phyloP scores from a whole-genome alignment of 2,113 vertebrate species.

The Microcebus lehilahytsara region DNA sequence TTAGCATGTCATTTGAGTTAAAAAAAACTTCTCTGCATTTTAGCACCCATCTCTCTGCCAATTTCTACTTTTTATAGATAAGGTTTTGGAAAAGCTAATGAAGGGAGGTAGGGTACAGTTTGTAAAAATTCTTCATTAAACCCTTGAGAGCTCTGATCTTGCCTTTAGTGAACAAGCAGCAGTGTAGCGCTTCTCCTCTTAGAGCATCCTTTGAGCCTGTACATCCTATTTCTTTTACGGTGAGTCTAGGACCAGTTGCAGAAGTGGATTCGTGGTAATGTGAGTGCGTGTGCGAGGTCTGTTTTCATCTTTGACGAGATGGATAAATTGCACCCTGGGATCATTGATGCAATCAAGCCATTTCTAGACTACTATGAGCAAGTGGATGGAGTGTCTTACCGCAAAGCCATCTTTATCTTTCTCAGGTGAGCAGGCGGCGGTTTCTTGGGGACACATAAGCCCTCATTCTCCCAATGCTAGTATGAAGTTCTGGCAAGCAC shows the following conservation, averaged over 20 bases:
- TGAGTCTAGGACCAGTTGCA: conserved; percentile 89
- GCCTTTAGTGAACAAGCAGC: fast-evolving
- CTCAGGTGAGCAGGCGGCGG: conserved; percentile 88
- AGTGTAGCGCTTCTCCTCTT: fast-evolving
- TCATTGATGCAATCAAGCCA: conserved; percentile 95
- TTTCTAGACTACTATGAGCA: conserved; percentile 93
- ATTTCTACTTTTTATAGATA: not conserved
- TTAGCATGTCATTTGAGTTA: not conserved
- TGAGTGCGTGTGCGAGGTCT: conserved; percentile 88
- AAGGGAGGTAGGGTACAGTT: not conserved
- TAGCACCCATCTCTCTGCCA: not conserved
- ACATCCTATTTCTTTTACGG: not conserved
- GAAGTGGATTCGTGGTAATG: conserved; percentile 93
- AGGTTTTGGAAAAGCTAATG: not conserved
- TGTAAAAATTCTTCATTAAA: not conserved
- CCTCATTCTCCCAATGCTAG: not conserved
- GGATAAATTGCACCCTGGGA: conserved; percentile 94
- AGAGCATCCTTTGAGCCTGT: not conserved
- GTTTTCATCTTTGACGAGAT: conserved; percentile 98
- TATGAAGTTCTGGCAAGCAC: not conserved
- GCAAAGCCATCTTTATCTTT: conserved; percentile 94
- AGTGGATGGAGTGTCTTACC: conserved; percentile 92
- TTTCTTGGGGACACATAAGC: not conserved
- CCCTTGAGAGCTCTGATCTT: not conserved
- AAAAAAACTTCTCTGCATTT: not conserved